A percentile compares a stretch with the other conserved stretches of the same genome.
Evolutionary conservation across 2,888 invertebrate genomes (phyloP).

Genomic region (Tenthredo livida): DNA sequence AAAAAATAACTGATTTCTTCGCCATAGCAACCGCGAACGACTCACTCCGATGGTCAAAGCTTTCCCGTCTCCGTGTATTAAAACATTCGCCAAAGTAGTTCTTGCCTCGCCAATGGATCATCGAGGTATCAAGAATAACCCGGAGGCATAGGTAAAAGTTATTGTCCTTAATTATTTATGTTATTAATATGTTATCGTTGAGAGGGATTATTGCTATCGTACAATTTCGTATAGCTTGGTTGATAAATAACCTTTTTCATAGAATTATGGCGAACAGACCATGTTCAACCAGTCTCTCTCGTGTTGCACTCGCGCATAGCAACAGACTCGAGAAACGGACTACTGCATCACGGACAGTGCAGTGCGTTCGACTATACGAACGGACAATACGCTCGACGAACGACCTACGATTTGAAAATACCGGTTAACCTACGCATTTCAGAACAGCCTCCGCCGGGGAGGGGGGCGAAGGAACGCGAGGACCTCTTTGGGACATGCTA

Average conservation of each 20-base stretch:
- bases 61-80: neutral
- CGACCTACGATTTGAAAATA: constrained; percentile 51
- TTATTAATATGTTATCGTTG: neutral
- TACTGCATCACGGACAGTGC: constrained; percentile 55
- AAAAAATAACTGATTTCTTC: constrained; percentile 30
- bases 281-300: constrained; percentile 69
- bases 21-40: constrained; percentile 33
- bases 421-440: constrained; percentile 52
- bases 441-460: neutral
- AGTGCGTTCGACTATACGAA: constrained; percentile 59
- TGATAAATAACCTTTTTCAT: constrained; percentile 61
- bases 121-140: neutral
- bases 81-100: constrained; percentile 17
- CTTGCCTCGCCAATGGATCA: neutral
- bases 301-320: constrained; percentile 72
- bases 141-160: neutral
- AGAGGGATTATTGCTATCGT: neutral
- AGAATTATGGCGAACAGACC: constrained; percentile 65
- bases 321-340: constrained; percentile 69
- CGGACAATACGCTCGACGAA: constrained; percentile 42
- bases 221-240: neutral
- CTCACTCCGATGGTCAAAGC: constrained; percentile 18
- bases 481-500: neutral
- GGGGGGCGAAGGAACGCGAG: neutral
- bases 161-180: neutral